Base-by-base conservation (phyloP, 2,113 vertebrate species). In the Megatriorchis doriae region DNA sequence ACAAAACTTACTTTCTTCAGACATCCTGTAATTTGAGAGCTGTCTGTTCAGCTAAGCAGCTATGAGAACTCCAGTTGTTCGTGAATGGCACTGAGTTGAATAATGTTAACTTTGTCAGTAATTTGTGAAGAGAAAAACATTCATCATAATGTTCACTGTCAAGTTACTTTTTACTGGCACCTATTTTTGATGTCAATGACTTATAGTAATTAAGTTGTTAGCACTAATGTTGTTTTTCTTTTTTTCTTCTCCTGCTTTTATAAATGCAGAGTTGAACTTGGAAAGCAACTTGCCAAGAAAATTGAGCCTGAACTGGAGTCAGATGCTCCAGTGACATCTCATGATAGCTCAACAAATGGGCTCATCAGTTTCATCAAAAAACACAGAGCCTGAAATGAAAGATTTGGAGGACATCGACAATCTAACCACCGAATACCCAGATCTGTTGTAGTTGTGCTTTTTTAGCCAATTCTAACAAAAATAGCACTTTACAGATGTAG, bases 331-430 rank as follows among this genome's bases (percentile, higher is more conserved):
- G 98, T 99, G 88, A 98, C 97, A 45, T 99, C 99, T 62, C 99
- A 99, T 2, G 99, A 99, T 94, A 97, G 98, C n/a, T 99, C 99
- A 73, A 99, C 99, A 71, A 99, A 99, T 7, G 99, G 99, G 34
- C 98, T 99, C 83, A 99, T 99, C 97, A 98, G 38, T 97, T 99
- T 99, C 98, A 98, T 99, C 97, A 99, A 99, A 97, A 98, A 99
- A 84, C 98, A 99, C 97, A 98, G 98, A 53, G 98, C 97, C 96
- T 98, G 97, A 99, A 95, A 42, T 23, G 7, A 42, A 73, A 71
- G 6, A 42, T 38, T 27, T 31, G 40, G 96, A 70, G 55, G 89
- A 77, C 31, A 45, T 21, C 45, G 29, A 93, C 82, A 94, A 74
- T 89, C 80, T 50, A 52, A 73, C 66, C 48, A 88, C 85, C 27